Evolutionary conservation across 23 tunicate genomes (phyloP).

Genomic region (Ciona savignyi): DNA sequence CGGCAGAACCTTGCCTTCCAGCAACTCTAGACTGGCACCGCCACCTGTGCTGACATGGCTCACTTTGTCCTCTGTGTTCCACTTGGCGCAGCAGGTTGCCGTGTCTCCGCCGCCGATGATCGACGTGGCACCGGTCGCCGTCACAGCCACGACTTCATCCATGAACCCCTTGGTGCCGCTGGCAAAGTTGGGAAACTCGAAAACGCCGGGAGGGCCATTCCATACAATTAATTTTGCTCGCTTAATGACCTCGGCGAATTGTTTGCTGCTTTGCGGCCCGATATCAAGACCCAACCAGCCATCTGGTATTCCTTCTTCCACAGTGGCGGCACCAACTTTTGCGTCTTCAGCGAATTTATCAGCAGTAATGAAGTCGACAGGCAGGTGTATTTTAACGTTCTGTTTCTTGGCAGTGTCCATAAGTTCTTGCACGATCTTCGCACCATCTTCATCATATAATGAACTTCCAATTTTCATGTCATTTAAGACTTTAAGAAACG

Average conservation of each 20-base stretch:
- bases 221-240: slow-evolving; percentile 88
- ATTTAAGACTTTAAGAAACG: slow-evolving; percentile 78
- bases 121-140: slow-evolving; percentile 51
- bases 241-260: slow-evolving; percentile 56
- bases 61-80: slow-evolving; percentile 83
- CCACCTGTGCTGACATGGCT: slow-evolving; percentile 98
- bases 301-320: slow-evolving; percentile 77
- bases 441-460: slow-evolving; percentile 96
- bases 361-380: slow-evolving; percentile 89
- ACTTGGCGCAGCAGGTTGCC: slow-evolving; percentile 97
- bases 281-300: slow-evolving; percentile 97
- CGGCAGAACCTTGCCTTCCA: slow-evolving; percentile 90
- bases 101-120: slow-evolving; percentile 99
- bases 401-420: slow-evolving; percentile 74
- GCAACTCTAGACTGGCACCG: slow-evolving; percentile 92
- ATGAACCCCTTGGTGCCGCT: slow-evolving; percentile 76
- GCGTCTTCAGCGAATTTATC: slow-evolving; percentile 95
- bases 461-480: slow-evolving; percentile 91
- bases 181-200: slow-evolving; percentile 68
- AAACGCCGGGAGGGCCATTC: slow-evolving; percentile 99
- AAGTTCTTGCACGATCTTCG: slow-evolving; percentile 68
- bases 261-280: slow-evolving; percentile 68
- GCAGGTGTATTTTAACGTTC: slow-evolving; percentile 87
- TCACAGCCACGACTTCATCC: slow-evolving; percentile 91
- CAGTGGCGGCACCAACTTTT: slow-evolving; percentile 87